phyloP scores from a whole-genome alignment of 1,140 invertebrate species.

The Pinna nobilis region DNA sequence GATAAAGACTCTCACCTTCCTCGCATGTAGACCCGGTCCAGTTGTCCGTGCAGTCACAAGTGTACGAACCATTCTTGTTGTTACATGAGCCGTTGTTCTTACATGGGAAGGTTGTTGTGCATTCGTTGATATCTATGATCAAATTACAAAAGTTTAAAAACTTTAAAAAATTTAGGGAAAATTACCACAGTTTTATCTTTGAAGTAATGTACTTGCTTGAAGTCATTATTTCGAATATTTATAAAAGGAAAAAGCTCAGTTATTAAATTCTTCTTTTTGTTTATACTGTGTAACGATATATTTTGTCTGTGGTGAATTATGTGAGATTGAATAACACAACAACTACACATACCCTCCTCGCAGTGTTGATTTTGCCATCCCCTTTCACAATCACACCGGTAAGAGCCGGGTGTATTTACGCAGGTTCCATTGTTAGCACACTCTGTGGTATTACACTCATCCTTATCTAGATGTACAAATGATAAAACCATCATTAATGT shows the following conservation, averaged over 20 bases:
- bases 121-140: constrained; percentile 10
- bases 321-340: no score
- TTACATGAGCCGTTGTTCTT: constrained; percentile 22
- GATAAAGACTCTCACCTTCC: no score
- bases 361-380: constrained; percentile 29
- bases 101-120: not conserved
- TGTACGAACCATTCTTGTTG: constrained; percentile 19
- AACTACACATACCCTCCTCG: constrained; percentile 31
- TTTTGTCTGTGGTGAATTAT: no score
- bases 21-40: constrained; percentile 10
- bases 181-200: no score
- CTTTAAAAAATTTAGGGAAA: no score
- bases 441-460: constrained; percentile 41
- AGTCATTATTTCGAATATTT: no score
- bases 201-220: no score
- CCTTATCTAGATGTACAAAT: constrained; percentile 30
- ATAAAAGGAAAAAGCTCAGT: no score
- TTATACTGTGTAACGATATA: no score
- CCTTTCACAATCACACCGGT: constrained; percentile 81
- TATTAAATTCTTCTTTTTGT: not conserved
- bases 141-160: no score
- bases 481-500: not conserved
- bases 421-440: constrained; percentile 78
- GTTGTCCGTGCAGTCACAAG: constrained; percentile 4
- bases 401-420: constrained; percentile 92